A percentile compares a stretch with the other conserved stretches of the same genome.
phyloP scores from a whole-genome alignment of 64 coral and sea anemone species.

The Astreopora myriophthalma region DNA sequence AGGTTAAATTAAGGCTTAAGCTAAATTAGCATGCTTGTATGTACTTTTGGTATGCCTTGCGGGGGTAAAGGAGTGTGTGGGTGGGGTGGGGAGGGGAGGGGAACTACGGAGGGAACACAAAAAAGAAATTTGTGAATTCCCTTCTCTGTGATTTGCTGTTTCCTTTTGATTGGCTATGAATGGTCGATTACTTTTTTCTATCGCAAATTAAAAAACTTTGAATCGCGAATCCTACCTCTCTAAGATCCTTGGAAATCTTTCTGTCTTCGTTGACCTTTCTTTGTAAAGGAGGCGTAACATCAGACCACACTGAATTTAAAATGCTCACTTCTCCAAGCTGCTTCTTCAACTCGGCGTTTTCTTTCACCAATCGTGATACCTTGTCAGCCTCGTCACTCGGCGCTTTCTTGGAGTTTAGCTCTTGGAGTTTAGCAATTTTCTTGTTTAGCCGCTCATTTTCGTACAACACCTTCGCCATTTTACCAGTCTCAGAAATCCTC shows the following conservation, averaged over 20 bases:
- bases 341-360: constrained; percentile 77
- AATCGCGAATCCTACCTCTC: constrained; percentile 41
- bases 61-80: too few relatives aligned
- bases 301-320: constrained; percentile 67
- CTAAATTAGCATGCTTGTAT: too few relatives aligned
- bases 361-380: constrained; percentile 62
- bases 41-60: too few relatives aligned
- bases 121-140: too few relatives aligned
- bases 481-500: constrained; percentile 74
- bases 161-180: background rate
- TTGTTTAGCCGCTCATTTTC: constrained; percentile 74
- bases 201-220: background rate
- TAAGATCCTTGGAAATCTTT: constrained; percentile 63
- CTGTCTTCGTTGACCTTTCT: constrained; percentile 49
- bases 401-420: constrained; percentile 54
- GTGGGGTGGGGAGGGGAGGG: too few relatives aligned
- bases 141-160: too few relatives aligned
- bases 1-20: too few relatives aligned
- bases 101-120: too few relatives aligned
- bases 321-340: constrained; percentile 89
- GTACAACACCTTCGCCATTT: constrained; percentile 77
- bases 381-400: constrained; percentile 40
- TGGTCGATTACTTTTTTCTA: background rate
- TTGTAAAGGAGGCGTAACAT: constrained; percentile 45
- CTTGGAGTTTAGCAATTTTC: constrained; percentile 65